Conservation (phyloP, 2,113 vertebrate species). For the Cynopterus brachyotis region DNA sequence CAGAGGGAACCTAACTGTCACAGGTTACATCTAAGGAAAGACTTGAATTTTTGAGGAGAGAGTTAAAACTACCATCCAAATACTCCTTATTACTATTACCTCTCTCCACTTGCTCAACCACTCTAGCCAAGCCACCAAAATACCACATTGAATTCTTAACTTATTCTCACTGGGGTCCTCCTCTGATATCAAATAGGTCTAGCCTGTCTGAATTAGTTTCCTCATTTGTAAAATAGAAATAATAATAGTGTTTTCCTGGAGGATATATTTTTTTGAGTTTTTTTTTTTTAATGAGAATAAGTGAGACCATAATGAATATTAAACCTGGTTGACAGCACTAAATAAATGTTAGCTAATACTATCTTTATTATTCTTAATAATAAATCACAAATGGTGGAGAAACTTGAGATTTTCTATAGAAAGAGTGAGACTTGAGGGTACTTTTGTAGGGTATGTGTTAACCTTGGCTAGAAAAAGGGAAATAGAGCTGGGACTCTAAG, state of each 20-base stretch:
- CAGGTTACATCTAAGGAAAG: not conserved
- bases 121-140: not conserved
- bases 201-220: not conserved
- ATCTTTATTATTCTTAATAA: conserved; percentile 18
- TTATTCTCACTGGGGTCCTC: not conserved
- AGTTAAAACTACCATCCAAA: not conserved
- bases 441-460: not conserved
- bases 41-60: not conserved
- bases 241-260: not conserved
- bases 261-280: not conserved
- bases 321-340: not conserved
- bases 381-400: not conserved
- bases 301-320: not conserved
- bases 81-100: not conserved
- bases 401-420: not conserved
- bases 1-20: not conserved
- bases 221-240: not conserved
- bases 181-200: not conserved
- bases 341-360: not conserved
- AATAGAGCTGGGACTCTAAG: not conserved
- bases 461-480: not conserved
- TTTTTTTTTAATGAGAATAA: not conserved
- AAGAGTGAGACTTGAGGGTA: not conserved
- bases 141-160: not conserved
- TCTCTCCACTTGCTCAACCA: not conserved